Evolutionary conservation across 2,888 invertebrate genomes (phyloP).

Genomic region (Papilio gigon): DNA sequence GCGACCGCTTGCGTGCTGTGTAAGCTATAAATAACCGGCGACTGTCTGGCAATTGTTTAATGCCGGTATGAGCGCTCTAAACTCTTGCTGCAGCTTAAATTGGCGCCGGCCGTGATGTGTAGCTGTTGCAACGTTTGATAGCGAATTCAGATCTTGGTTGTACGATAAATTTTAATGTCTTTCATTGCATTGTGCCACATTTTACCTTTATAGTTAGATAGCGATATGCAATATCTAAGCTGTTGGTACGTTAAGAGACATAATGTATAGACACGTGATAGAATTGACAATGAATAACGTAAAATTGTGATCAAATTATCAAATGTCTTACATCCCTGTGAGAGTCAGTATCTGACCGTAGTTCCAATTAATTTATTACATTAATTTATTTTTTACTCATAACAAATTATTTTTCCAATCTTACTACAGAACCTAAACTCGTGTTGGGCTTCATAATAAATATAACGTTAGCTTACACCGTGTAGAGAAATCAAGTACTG

Average conservation of each 20-base stretch:
- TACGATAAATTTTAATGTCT: not conserved
- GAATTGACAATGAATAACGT: not conserved
- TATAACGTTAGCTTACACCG: not conserved
- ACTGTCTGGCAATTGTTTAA: constrained; percentile 39
- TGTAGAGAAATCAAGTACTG: not conserved
- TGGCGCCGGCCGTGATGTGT: constrained; percentile 6
- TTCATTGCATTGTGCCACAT: no score
- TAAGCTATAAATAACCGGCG: constrained; percentile 34
- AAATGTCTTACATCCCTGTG: no score
- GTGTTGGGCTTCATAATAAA: constrained; percentile 1
- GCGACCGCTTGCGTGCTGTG: constrained; percentile 20
- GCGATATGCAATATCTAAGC: no score
- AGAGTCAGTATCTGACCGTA: no score
- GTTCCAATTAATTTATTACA: no score
- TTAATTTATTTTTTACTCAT: not conserved
- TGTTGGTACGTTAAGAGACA: no score
- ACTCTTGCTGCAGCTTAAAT: constrained; percentile 26
- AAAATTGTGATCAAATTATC: not conserved
- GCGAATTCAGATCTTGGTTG: not conserved
- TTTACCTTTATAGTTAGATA: no score
- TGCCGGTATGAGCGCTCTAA: constrained; percentile 34
- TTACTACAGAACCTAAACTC: not conserved
- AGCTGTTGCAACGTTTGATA: not conserved
- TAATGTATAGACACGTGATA: not conserved
- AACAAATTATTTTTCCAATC: not conserved